Base-by-base conservation (phyloP, 2,113 vertebrate species). In the Hippocampus abdominalis region DNA sequence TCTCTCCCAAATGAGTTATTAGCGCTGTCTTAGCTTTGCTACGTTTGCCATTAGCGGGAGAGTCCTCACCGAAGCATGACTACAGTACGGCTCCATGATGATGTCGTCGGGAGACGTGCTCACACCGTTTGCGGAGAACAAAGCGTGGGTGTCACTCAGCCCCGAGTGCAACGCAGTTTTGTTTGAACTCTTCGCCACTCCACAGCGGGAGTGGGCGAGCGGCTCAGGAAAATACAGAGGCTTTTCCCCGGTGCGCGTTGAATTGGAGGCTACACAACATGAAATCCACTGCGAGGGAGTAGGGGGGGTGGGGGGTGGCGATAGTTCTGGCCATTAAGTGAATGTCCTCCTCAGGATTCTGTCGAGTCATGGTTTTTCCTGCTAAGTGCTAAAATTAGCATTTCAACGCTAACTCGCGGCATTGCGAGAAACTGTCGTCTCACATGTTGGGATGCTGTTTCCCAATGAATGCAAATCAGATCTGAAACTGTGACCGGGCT, bases 151-250 rank as follows among this genome's bases (percentile, higher is more conserved):
- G 69, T 42, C 5, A 66, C 62, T 70, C 60, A 72, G 84, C 74
- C 68, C 57, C 0, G 57, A 77, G 73, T 71, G 72, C 70, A 83
- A 16, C 0, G 0, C 23, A 15, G 79, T 32, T 60, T 32, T n/a
- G 72, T 84, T 69, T 84, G 81, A 88, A 82, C 81, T 76, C 76
- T 77, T 73, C 66, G 74, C 72, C 76, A 69, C 80, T 84, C 75
- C 59, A 71, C 56, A 9, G 66, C 64, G 71, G 57, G 73, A 81
- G 86, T 87, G 82, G 71, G 79, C 56, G 72, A 84, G 59, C 67
- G 81, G 67, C 81, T 73, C 46, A 64, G 76, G 71, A 68, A 75
- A 76, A 80, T 71, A 46, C 64, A 29, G n/a, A 84, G 80, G 77
- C 73, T 77, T 84, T 77, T 81, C 81, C 80, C 78, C 69, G 78